Conservation (phyloP, 2,113 vertebrate genomes). For the Clarias gariepinus region DNA sequence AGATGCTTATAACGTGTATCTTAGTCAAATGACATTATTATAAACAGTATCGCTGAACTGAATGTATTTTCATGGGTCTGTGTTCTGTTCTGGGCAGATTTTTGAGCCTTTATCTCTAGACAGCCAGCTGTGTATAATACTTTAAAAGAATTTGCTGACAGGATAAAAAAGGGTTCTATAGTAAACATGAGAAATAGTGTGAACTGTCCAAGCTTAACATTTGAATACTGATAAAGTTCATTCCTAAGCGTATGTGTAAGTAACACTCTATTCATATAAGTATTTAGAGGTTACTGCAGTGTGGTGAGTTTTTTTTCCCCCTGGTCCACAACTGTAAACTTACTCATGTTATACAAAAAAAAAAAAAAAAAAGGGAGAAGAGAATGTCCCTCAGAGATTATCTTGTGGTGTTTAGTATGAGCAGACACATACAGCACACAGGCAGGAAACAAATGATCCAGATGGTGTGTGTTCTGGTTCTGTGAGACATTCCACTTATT, state of each 20-base stretch:
- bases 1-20: background rate
- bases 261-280: background rate
- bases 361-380: background rate
- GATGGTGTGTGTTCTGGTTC: background rate
- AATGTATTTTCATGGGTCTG: background rate
- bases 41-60: background rate
- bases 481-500: conserved; percentile 3
- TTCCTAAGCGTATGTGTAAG: background rate
- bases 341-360: background rate
- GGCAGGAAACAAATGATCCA: background rate
- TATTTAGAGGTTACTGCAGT: background rate
- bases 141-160: background rate
- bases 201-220: background rate
- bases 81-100: background rate
- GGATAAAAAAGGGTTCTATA: background rate
- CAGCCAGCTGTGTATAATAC: background rate
- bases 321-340: too few species aligned
- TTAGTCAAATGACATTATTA: background rate
- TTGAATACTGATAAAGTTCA: background rate
- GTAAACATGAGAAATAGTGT: background rate
- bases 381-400: background rate
- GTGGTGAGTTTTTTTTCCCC: background rate
- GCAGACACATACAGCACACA: background rate
- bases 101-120: conserved; percentile 11
- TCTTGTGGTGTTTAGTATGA: background rate